Evolutionary conservation across 2,888 invertebrate genomes (phyloP).

Genomic region (Metalampra italica): DNA sequence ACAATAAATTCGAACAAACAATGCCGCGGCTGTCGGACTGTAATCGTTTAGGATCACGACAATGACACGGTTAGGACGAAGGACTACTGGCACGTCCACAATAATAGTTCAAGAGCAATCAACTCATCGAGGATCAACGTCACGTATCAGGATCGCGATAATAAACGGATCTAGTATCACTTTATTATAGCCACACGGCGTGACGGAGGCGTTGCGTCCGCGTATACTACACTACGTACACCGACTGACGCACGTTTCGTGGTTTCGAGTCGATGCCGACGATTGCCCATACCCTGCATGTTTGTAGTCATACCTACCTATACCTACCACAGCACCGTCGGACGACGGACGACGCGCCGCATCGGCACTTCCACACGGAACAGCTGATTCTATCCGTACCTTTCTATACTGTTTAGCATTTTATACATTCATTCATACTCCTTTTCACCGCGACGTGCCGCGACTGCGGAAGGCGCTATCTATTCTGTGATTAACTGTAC

Average conservation of each 20-base stretch:
- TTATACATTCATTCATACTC: too few species aligned
- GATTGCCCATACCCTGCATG: constrained; percentile 26
- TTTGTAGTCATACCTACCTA: too few species aligned
- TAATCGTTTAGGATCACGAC: not conserved
- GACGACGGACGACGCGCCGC: too few species aligned
- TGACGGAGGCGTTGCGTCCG: constrained; percentile 43
- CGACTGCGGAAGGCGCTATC: too few species aligned
- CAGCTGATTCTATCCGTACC: constrained; percentile 59
- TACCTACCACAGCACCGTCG: constrained; percentile 1
- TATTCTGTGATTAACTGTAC: too few species aligned
- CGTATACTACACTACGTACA: constrained; percentile 48
- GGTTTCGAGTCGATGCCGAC: constrained; percentile 21
- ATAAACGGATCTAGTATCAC: constrained; percentile 31
- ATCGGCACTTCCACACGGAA: constrained; percentile 11
- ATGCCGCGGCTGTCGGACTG: not conserved
- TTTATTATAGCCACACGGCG: constrained; percentile 22
- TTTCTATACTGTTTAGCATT: not conserved
- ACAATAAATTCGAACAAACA: constrained; percentile 10
- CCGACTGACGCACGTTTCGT: constrained; percentile 47
- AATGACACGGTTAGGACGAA: not conserved
- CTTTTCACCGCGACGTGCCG: too few species aligned
- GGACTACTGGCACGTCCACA: not conserved
- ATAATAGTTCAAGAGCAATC: too few species aligned
- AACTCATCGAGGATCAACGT: constrained; percentile 6
- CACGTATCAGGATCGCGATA: constrained; percentile 35